Base-by-base conservation (phyloP, 2,888 invertebrate genomes). In the Trissolcus japonicus region DNA sequence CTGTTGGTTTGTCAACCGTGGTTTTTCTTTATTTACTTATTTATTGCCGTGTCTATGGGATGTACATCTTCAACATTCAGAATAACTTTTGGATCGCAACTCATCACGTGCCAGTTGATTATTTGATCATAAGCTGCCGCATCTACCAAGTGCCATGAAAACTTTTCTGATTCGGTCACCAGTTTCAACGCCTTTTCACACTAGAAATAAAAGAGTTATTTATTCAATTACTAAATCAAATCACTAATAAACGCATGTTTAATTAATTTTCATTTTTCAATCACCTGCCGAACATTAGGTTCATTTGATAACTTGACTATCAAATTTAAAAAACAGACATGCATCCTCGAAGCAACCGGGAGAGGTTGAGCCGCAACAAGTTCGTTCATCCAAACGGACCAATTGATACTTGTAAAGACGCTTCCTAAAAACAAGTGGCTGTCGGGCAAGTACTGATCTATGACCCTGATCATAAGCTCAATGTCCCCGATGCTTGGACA, bases 21-120 rank as follows among this genome's bases (percentile, higher is more conserved):
- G n/a, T n/a, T n/a, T n/a, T n/a, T n/a, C n/a, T 21, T 21, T 21
- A 21, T 84, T 82, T 87, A 17, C 93, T 92, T 91, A 69, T 93
- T 89, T 25, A 93, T 90, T 50, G 92, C 91, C 57, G 90, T 89
- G 84, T 93, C 93, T 57, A 92, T 90, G 75, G 91, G 91, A 80
- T 91, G 90, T 69, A 89, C 90, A 60, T 88, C 87, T 25, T 83
- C 84, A 6, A 89, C 75, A 60, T 82, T 81, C 60, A 95, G 89
- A 40, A 94, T 91, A 71, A 94, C 93, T 61, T 91, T 90, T 0
- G 94, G 92, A 88, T 95, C 94, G 82, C 93, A 93, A 76, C 93
- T 93, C 91, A 93, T 92, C 7, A 94, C 91, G 81, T 94, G 93
- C 94, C 95, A 95, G 85, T 94, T 93, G 80, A 94, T 90, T 41